These are phyloP conservation scores for Pogona vitticeps DNA, from an alignment of 2,113 vertebrate species.

Conservation along the genomic window DNA sequence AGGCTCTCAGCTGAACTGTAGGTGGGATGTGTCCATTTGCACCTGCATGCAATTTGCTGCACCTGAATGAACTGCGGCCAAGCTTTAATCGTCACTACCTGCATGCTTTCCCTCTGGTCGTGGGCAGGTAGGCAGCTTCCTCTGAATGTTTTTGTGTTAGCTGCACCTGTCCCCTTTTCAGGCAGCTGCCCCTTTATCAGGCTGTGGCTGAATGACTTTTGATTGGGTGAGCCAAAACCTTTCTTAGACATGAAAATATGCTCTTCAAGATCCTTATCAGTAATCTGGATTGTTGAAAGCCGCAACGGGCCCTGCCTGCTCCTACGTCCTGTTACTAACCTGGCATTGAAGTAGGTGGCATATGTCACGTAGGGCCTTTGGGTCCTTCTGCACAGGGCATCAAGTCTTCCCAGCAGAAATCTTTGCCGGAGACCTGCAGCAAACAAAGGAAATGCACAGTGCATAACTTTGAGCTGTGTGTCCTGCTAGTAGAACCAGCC, in stretches of 20 bases:
- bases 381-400: no score
- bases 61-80: no score
- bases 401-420: no score
- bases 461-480: no score
- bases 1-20: background rate
- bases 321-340: background rate
- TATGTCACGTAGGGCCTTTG: no score
- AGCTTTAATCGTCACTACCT: constrained; percentile 2
- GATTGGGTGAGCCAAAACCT: constrained; percentile 20
- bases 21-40: background rate
- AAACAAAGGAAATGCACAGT: no score
- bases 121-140: background rate
- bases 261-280: no score
- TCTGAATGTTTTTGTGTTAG: background rate
- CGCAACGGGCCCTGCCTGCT: background rate
- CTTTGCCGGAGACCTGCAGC: no score
- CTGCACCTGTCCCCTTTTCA: constrained; percentile 19
- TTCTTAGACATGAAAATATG: background rate
- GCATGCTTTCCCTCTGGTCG: background rate
- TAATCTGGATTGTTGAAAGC: background rate
- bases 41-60: no score
- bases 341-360: background rate
- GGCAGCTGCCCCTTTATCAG: constrained; percentile 38
- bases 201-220: background rate
- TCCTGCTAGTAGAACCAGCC: no score